Evolutionary conservation across 2,113 vertebrate genomes (phyloP), one percentile per base, ranked within the genome.

Genomic region (Cynopterus brachyotis): DNA sequence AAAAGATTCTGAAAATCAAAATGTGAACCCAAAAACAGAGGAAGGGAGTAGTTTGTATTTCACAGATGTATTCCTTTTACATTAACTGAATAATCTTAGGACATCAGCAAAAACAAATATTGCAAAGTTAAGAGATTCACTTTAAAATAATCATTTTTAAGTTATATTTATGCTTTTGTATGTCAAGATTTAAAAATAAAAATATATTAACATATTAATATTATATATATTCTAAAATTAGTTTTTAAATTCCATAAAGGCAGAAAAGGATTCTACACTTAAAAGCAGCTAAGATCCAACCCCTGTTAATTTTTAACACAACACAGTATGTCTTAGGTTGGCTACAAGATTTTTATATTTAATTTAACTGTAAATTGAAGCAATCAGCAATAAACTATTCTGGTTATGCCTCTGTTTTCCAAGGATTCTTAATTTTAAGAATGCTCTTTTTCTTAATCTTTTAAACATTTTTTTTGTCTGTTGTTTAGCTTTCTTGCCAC

Each of bases 41-140:
- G 3, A 32, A 50, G 2, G 32, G 40, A 9, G 9, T 45, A 91
- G 26, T 72, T n/a, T 42, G 30, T 60, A 89, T 72, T 91, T 85
- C 85, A 85, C 72, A 80, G 3, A 87, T 16, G 19, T n/a, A 66
- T n/a, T 67, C 9, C 32, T 86, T 95, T 73, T 69, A 93, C 24
- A 81, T 40, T 70, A 90, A 87, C 37, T 66, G 35, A 83, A 87
- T 72, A 66, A 91, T 70, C 53, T 83, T 81, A 70, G 24, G 13
- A 72, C 24, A 64, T 83, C 26, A 85, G 17, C 76, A 94, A 87
- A 97, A 87, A 76, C 45, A 95, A 84, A 96, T 72, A 32, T 35
- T 75, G n/a, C 9, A 57, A 90, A 69, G 24, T n/a, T 69, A 93
- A 75, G 11, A 80, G 59, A 93, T 45, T 53, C 69, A 80, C 59